phyloP scores from a whole-genome alignment of 2,797 vertebrate species.

The Acridotheres tristis region DNA sequence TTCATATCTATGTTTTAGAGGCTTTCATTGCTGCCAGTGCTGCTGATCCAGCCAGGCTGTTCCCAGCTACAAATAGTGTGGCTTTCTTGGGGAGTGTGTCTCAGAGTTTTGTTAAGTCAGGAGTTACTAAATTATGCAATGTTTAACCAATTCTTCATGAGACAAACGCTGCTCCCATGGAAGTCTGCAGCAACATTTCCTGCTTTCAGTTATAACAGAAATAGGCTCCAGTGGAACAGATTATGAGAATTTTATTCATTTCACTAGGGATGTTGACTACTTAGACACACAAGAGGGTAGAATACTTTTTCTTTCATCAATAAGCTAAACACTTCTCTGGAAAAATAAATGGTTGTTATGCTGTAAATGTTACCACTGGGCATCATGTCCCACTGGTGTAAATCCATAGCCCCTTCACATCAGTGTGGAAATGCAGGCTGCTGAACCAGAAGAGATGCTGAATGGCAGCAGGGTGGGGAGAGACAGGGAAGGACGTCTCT shows the following conservation, averaged over 20 bases:
- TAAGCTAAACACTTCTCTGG: neutral
- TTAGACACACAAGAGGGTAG: neutral
- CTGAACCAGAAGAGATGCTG: conserved; percentile 26
- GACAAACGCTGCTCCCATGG: neutral
- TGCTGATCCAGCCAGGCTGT: conserved; percentile 7
- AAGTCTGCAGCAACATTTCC: neutral
- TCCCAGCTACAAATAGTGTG: neutral
- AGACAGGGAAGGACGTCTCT: neutral
- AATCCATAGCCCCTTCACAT: neutral
- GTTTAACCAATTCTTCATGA: conserved; percentile 9
- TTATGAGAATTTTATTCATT: conserved; percentile 21
- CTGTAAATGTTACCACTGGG: neutral
- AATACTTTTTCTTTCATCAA: conserved; percentile 13
- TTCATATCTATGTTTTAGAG: neutral
- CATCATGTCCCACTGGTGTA: neutral
- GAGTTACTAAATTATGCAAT: neutral
- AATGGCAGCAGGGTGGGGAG: conserved; percentile 8
- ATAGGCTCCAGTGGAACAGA: neutral
- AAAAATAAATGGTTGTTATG: conserved; percentile 9
- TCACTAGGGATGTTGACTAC: neutral
- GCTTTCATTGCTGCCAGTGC: neutral
- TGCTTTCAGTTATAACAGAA: neutral
- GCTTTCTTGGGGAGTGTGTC: neutral
- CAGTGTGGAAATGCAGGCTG: neutral
- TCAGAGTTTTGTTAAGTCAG: neutral